Evolutionary conservation across 2,888 invertebrate species (phyloP).

Genomic region (Bhutanitis thaidina): DNA sequence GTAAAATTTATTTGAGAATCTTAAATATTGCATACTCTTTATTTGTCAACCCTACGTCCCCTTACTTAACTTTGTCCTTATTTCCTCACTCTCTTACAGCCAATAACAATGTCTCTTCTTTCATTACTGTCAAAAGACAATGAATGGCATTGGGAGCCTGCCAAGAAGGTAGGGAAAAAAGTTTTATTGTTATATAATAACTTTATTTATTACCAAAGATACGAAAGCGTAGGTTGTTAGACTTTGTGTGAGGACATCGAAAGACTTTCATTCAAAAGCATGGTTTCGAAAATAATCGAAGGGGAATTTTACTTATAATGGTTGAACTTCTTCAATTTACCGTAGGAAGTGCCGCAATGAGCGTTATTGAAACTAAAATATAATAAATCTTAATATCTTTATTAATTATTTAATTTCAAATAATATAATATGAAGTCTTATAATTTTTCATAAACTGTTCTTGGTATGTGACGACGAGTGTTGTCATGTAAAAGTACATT

Average conservation of each 20-base stretch:
- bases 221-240: background rate
- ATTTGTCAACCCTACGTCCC: background rate
- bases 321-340: no score
- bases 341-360: no score
- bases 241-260: background rate
- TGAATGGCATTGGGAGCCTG: background rate
- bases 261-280: background rate
- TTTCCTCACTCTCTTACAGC: background rate
- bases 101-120: background rate
- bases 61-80: background rate
- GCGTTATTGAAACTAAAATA: no score
- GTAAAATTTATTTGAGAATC: no score
- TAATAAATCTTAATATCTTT: no score
- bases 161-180: background rate
- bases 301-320: no score
- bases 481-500: no score
- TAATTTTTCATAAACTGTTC: no score
- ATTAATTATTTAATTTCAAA: no score
- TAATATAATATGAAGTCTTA: no score
- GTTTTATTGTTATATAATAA: conserved; percentile 9
- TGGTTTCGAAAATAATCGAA: background rate
- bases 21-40: no score
- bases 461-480: no score
- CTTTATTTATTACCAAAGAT: conserved; percentile 10
- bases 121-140: conserved; percentile 6